phyloP scores from a whole-genome alignment of 2,797 vertebrate genomes.

The Siniperca scherzeri region DNA sequence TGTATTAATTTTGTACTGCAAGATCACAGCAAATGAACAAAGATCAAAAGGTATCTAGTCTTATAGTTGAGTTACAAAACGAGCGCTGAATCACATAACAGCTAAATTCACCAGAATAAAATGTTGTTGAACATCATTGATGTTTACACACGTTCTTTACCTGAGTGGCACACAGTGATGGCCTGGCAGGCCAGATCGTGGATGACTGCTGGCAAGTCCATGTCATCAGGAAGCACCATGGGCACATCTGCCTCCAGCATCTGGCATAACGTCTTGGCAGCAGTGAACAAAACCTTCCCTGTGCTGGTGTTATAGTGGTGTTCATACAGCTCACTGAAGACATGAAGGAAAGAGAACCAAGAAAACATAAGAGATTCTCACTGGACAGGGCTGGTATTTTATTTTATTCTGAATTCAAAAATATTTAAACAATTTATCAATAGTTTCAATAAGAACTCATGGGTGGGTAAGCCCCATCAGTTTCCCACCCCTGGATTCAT shows the following conservation, averaged over 20 bases:
- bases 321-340: conserved; percentile 85
- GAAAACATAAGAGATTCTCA: neutral
- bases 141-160: conserved; percentile 77
- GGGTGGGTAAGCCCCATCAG: neutral
- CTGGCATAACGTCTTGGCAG: conserved; percentile 91
- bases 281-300: conserved; percentile 89
- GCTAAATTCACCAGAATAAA: neutral
- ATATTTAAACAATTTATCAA: neutral
- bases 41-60: neutral
- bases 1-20: neutral
- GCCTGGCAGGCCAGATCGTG: conserved; percentile 92
- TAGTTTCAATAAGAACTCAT: neutral
- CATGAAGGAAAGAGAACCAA: conserved; percentile 2
- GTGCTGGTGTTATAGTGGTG: conserved; percentile 86
- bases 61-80: neutral
- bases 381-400: neutral
- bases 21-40: neutral
- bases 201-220: conserved; percentile 90
- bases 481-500: conserved; percentile 10
- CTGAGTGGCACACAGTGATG: conserved; percentile 90
- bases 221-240: conserved; percentile 86
- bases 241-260: conserved; percentile 91
- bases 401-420: neutral
- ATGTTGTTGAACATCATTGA: neutral
- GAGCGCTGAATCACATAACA: neutral